Evolutionary conservation across 2,797 vertebrate genomes (phyloP), one percentile per base, ranked within the genome.

Genomic region (Coregonus suidteri): DNA sequence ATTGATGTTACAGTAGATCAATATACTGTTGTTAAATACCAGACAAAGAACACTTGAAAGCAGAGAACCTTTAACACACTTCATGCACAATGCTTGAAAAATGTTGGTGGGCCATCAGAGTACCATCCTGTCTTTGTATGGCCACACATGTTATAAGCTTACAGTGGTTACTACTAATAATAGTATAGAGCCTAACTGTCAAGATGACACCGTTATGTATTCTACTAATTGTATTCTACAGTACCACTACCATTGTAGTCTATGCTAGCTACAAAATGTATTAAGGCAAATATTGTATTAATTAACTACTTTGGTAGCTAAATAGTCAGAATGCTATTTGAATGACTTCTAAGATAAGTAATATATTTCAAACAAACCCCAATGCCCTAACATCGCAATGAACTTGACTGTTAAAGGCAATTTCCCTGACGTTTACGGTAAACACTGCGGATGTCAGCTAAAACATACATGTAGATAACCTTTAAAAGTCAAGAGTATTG

Each of bases 71-170:
- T 68, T 64, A 70, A 81, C 76, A 81, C 77, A 75, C 76, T 68
- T 80, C 90, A 92, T 90, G 90, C 91, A 88, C 79, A 76, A 75
- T 75, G 79, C 18, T 74, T 85, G 25, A 85, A 85, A 81, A 56
- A 15, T 4, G 35, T 56, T 56, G 4, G 53, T 15, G 35, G 47
- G 74, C 71, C 77, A 62, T 74, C 34, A 34, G 15, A 70, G 13
- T 54, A 20, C 56, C 35, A 37, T 37, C 35, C 35, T 37, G 35
- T 37, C 35, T 37, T 1, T 37, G 5, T 37, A 37, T 37, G 35
- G 35, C 35, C 35, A 4, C 35, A 79, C 16, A 56, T 56, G 53
- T 56, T 75, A 82, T 79, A 83, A 77, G 81, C 41, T 76, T 76
- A 79, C 75, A 83, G 30, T 72, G 73, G 4, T 66, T 54, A 56